Conservation (phyloP, 2,888 invertebrate genomes). For the Galeruca laticollis region DNA sequence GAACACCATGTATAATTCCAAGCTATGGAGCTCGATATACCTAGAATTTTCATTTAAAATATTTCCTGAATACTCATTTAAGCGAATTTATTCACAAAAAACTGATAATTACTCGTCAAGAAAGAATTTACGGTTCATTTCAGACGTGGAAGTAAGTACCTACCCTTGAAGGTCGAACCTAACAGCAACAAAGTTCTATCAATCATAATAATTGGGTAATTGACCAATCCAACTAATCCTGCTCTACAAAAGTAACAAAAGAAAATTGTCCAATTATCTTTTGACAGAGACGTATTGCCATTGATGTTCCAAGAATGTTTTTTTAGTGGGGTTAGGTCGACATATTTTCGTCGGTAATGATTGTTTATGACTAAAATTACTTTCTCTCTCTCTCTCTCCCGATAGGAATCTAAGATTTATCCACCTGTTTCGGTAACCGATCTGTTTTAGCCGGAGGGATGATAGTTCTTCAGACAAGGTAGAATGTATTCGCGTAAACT, state of each 20-base stretch:
- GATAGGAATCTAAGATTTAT: constrained; percentile 7
- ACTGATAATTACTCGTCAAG: no score
- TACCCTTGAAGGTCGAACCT: neutral
- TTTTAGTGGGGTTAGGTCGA: constrained; percentile 16
- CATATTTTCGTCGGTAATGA: constrained; percentile 15
- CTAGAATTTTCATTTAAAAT: no score
- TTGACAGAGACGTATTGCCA: constrained; percentile 43
- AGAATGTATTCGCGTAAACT: no score
- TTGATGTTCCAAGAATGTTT: constrained; percentile 36
- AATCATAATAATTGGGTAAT: constrained; percentile 44
- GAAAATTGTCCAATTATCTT: constrained; percentile 41
- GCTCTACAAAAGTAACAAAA: constrained; percentile 38
- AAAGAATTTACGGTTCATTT: neutral
- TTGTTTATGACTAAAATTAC: constrained; percentile 33
- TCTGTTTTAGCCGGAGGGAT: neutral
- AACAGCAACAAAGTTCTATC: constrained; percentile 31
- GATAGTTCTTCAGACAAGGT: no score
- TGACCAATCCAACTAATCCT: constrained; percentile 34
- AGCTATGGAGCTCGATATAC: no score
- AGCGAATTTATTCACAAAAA: no score
- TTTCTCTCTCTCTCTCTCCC: constrained; percentile 8
- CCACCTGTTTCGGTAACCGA: constrained; percentile 20
- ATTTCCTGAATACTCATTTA: no score
- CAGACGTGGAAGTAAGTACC: neutral
- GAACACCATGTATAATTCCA: no score